Conservation (phyloP, 92 coral and sea anemone species). For the Heliopora coerulea region DNA sequence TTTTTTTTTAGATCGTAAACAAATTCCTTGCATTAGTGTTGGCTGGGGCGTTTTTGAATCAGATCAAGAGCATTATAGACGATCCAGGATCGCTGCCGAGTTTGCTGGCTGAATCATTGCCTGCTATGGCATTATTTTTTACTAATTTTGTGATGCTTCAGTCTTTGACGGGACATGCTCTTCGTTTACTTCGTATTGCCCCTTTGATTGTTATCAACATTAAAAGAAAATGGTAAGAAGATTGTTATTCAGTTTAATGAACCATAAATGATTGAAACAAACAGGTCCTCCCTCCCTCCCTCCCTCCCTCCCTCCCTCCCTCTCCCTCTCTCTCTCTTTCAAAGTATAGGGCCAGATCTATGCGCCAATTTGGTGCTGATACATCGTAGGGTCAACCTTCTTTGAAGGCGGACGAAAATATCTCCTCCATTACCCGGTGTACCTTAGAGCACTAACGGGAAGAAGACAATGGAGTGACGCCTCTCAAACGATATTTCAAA, state of each 20-base stretch:
- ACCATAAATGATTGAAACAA: no score
- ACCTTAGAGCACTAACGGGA: no score
- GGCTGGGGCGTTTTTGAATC: conserved; percentile 68
- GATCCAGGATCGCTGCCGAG: conserved; percentile 58
- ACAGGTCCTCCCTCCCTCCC: no score
- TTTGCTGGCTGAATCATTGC: conserved; percentile 74
- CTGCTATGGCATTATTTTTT: conserved; percentile 83
- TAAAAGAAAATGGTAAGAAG: conserved; percentile 64
- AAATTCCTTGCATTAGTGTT: conserved; percentile 73
- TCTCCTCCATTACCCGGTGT: no score
- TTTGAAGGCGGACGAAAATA: no score
- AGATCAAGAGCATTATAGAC: conserved; percentile 46
- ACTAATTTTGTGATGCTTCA: conserved; percentile 72
- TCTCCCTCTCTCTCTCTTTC: no score
- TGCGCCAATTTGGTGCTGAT: no score
- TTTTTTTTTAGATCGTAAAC: conserved; percentile 72
- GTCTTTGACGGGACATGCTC: conserved; percentile 59
- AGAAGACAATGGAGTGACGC: no score
- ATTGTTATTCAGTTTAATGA: background rate
- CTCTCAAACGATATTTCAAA: no score
- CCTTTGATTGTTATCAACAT: conserved; percentile 71
- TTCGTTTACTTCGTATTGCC: conserved; percentile 76
- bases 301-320: no score
- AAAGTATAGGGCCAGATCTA: no score
- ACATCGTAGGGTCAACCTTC: no score